A percentile compares a stretch with the other conserved stretches of the same genome.
phyloP scores from a whole-genome alignment of 2,113 vertebrate species.

The Oncorhynchus kisutch region DNA sequence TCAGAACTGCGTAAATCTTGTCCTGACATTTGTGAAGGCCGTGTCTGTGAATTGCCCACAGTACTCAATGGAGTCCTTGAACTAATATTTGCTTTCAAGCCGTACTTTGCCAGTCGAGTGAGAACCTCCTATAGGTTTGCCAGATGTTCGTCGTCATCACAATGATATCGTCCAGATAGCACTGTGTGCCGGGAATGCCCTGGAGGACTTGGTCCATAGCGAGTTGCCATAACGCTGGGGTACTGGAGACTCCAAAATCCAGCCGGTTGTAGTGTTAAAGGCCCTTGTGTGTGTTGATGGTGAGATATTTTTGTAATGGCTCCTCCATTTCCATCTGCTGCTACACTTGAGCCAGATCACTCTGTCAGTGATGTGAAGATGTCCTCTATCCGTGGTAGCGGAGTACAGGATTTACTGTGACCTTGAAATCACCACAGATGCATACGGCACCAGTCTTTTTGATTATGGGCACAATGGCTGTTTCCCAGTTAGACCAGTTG shows the following conservation, averaged over 20 bases:
- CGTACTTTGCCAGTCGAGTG: background rate
- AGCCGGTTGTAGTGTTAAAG: conserved; percentile 15
- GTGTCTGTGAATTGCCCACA: conserved; percentile 27
- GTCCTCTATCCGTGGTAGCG: conserved; percentile 1
- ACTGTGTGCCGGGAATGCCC: conserved; percentile 1
- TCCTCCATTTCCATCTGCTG: conserved; percentile 21
- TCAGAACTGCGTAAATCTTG: conserved; percentile 6
- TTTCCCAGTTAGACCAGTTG: background rate
- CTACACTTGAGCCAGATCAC: conserved; percentile 1
- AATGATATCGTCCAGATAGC: conserved; percentile 15
- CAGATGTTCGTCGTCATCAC: conserved; percentile 11
- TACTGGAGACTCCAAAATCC: conserved; percentile 8
- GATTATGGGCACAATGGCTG: background rate
- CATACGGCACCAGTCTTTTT: background rate
- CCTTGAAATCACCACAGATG: conserved; percentile 14
- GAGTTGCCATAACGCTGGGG: conserved; percentile 9
- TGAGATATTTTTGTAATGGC: conserved; percentile 5
- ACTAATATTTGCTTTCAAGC: conserved; percentile 12
- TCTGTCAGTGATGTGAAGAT: background rate
- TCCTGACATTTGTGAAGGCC: conserved; percentile 13
- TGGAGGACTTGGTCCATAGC: conserved; percentile 24
- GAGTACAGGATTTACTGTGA: conserved; percentile 4
- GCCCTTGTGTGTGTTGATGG: conserved; percentile 6
- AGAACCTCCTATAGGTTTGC: conserved; percentile 1
- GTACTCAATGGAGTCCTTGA: conserved; percentile 20